A percentile compares a stretch with the other conserved stretches of the same genome.
Evolutionary conservation across 2,113 vertebrate genomes (phyloP).

Genomic region (Hemibates koningsi): DNA sequence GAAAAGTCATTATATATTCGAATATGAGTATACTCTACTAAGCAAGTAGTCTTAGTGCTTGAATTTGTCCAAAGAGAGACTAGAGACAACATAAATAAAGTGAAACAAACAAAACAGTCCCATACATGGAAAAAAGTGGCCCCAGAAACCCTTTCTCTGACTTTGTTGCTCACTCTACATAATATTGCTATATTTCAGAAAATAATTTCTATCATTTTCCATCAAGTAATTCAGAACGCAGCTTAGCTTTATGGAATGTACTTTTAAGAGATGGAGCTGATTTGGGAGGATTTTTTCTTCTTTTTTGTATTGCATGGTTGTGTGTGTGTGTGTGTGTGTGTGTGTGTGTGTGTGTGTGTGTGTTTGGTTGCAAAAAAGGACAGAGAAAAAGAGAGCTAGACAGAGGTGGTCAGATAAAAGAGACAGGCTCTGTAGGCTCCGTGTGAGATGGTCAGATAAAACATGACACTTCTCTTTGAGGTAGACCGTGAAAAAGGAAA

Average conservation of each 20-base stretch:
- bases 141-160: not conserved
- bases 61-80: not conserved
- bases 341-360: not conserved
- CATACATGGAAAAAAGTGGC: not conserved
- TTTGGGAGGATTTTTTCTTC: not conserved
- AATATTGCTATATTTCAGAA: not conserved
- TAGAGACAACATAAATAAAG: not conserved
- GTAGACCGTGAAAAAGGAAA: constrained; percentile 48
- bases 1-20: not conserved
- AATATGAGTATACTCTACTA: not conserved
- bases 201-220: not conserved
- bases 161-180: not conserved
- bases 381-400: constrained; percentile 46
- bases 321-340: not conserved
- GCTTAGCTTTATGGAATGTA: not conserved
- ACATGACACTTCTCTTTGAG: constrained; percentile 65
- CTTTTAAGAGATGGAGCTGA: not conserved
- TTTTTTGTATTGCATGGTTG: not conserved
- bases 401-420: constrained; percentile 60
- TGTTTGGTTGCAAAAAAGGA: constrained; percentile 13
- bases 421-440: constrained; percentile 37
- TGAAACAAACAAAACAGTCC: not conserved
- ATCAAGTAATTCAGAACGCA: not conserved
- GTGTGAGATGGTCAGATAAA: constrained; percentile 65
- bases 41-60: not conserved